These are phyloP conservation scores for Chrysolina oricalcia DNA, from an alignment of 2,888 invertebrate genomes.

Conservation along the genomic window DNA sequence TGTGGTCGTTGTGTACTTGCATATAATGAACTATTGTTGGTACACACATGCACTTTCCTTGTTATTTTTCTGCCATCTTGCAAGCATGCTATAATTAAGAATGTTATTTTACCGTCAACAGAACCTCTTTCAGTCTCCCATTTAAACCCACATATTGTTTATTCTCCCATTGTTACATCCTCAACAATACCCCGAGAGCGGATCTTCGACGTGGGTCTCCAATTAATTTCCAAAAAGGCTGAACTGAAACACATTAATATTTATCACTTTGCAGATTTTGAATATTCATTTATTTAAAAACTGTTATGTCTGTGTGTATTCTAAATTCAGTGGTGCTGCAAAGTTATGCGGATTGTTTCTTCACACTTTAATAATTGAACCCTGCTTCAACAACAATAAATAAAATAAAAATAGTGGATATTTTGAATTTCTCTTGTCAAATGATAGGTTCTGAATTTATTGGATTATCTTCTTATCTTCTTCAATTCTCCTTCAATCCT, in stretches of 20 bases:
- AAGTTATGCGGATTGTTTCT: too few relatives aligned
- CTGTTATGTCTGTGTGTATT: background rate
- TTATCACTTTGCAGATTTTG: slow-evolving; percentile 26
- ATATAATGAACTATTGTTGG: background rate
- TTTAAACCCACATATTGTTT: slow-evolving; percentile 33
- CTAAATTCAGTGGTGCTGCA: background rate
- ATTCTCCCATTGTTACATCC: slow-evolving; percentile 28
- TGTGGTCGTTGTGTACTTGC: background rate
- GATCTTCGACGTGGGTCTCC: slow-evolving; percentile 44
- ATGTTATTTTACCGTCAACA: slow-evolving; percentile 16
- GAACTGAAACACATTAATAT: slow-evolving; percentile 33
- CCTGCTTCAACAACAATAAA: too few relatives aligned
- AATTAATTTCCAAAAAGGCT: slow-evolving; percentile 42
- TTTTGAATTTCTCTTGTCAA: too few relatives aligned
- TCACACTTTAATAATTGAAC: too few relatives aligned
- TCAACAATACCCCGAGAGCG: slow-evolving; percentile 36
- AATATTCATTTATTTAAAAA: slow-evolving; percentile 32
- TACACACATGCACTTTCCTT: background rate
- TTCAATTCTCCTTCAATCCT: too few relatives aligned
- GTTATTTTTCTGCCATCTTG: slow-evolving; percentile 24
- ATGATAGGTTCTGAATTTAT: too few relatives aligned
- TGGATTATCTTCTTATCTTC: too few relatives aligned
- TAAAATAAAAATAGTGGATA: too few relatives aligned
- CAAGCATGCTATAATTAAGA: slow-evolving; percentile 4
- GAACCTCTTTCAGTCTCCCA: background rate